phyloP scores from a whole-genome alignment of 2,888 invertebrate species.

The Dioctria linearis region DNA sequence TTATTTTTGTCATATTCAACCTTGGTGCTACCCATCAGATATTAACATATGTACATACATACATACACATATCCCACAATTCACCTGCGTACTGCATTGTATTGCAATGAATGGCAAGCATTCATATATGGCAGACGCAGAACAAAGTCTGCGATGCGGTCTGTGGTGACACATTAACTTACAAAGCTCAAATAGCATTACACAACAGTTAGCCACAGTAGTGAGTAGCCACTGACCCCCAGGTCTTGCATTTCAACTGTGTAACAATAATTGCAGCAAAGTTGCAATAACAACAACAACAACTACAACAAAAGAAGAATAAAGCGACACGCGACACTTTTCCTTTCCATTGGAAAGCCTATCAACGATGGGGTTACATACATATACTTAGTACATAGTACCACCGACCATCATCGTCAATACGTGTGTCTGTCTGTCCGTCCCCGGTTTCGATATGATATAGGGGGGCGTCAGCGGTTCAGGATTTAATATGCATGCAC shows the following conservation, averaged over 20 bases:
- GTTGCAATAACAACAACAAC: neutral
- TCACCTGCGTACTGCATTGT: neutral
- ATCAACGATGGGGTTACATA: neutral
- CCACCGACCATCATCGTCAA: neutral
- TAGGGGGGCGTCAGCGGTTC: neutral
- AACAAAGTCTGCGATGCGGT: constrained; percentile 9
- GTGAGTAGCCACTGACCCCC: neutral
- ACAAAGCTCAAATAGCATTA: constrained; percentile 38
- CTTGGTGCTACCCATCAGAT: no score
- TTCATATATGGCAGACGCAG: neutral
- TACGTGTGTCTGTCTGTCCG: constrained; percentile 25
- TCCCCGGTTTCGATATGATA: neutral
- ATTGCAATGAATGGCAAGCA: constrained; percentile 3
- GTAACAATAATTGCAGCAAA: constrained; percentile 39
- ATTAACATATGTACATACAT: no score
- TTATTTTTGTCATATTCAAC: no score
- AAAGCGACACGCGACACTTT: constrained; percentile 57
- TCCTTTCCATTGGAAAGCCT: constrained; percentile 52
- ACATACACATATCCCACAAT: no score
- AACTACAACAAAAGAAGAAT: constrained; percentile 6
- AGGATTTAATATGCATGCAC: no score
- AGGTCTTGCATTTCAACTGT: constrained; percentile 24
- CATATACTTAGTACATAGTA: no score
- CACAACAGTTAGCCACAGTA: constrained; percentile 20
- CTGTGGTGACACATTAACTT: constrained; percentile 32